Percentiles rank a stretch among this genome's conserved stretches.
These are phyloP conservation scores for Synergus itoensis DNA, from an alignment of 2,888 invertebrate species.

Conservation along the genomic window DNA sequence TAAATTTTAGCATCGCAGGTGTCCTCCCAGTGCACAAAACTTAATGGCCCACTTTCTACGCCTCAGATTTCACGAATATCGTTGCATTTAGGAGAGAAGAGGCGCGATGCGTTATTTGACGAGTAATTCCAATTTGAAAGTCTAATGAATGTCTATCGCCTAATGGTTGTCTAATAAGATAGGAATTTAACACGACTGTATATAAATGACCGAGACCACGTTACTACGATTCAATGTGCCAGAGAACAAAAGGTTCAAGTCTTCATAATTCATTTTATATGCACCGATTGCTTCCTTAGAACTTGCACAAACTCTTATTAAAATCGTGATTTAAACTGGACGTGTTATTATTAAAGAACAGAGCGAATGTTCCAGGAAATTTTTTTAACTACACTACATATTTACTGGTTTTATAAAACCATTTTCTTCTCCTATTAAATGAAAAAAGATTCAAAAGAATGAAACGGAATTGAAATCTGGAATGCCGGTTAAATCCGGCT, in stretches of 20 bases:
- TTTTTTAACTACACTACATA: background rate
- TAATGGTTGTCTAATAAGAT: constrained; percentile 15
- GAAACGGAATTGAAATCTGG: too few relatives aligned
- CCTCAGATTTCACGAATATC: constrained; percentile 24
- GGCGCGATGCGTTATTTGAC: background rate
- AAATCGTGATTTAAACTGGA: background rate
- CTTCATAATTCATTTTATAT: constrained; percentile 9
- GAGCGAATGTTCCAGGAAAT: background rate
- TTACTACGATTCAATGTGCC: background rate
- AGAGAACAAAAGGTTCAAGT: constrained; percentile 7
- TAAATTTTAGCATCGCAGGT: constrained; percentile 54
- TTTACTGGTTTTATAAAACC: background rate
- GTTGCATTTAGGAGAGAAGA: background rate
- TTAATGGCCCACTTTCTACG: constrained; percentile 35
- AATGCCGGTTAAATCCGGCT: too few relatives aligned
- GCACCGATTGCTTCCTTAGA: background rate
- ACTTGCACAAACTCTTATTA: constrained; percentile 1
- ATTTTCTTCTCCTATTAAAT: too few relatives aligned
- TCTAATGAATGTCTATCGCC: background rate
- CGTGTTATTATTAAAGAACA: background rate
- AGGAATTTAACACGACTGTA: constrained; percentile 10
- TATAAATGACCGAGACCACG: background rate
- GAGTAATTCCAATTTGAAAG: background rate
- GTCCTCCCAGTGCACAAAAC: constrained; percentile 38
- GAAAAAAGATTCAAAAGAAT: too few relatives aligned